Percentiles rank a stretch among this genome's conserved stretches.
Conservation (phyloP, 2,113 vertebrate genomes). For the Pogona vitticeps region DNA sequence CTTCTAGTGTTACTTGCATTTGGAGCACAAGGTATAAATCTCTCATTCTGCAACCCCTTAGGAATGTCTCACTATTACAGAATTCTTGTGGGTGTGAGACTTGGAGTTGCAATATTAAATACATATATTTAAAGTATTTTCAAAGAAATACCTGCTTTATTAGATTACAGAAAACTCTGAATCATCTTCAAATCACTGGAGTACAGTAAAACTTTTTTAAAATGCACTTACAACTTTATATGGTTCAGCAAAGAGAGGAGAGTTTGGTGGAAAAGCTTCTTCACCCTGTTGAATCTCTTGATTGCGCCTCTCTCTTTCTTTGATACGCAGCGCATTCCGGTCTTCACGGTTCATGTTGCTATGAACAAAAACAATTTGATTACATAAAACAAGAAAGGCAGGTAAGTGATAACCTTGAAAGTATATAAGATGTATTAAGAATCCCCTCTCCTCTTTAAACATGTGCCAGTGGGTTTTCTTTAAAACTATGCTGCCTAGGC, state of each 20-base stretch:
- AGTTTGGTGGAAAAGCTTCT: constrained; percentile 95
- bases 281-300: constrained; percentile 93
- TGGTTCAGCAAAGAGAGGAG: constrained; percentile 96
- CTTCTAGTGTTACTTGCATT: not conserved
- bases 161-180: not conserved
- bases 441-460: not conserved
- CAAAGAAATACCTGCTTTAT: not conserved
- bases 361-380: constrained; percentile 75
- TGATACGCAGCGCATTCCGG: constrained; percentile 99
- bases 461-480: not conserved
- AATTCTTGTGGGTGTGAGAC: not conserved
- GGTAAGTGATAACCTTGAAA: not conserved
- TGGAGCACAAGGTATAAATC: not conserved
- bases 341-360: constrained; percentile 99
- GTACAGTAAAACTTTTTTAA: not conserved
- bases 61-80: not conserved
- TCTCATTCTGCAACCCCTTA: not conserved
- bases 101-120: not conserved
- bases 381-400: constrained; percentile 41
- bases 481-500: not conserved
- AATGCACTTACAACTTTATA: constrained; percentile 95
- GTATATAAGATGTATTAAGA: not conserved
- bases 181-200: not conserved
- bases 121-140: not conserved
- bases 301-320: constrained; percentile 91